Evolutionary conservation across 2,797 vertebrate species (phyloP).

Genomic region (Lepilemur ruficaudatus): DNA sequence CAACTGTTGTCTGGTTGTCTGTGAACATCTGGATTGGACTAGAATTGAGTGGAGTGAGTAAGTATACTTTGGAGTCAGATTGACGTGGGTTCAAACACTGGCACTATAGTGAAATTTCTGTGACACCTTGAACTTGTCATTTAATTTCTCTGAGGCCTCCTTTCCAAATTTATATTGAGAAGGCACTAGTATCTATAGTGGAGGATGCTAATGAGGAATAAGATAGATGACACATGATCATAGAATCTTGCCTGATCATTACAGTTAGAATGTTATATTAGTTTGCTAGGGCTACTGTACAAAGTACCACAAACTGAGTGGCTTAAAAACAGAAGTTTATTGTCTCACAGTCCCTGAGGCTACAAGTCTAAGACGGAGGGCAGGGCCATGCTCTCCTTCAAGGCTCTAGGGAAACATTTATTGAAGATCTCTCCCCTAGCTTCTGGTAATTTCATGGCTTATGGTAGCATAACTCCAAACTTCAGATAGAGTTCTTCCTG

Average conservation of each 20-base stretch:
- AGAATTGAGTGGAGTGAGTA: neutral
- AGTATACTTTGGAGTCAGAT: neutral
- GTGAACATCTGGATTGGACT: neutral
- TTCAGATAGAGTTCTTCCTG: neutral
- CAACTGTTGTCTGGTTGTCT: neutral
- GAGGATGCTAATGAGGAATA: neutral
- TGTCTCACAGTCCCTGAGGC: neutral
- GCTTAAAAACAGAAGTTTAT: neutral
- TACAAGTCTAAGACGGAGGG: neutral
- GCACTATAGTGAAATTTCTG: neutral
- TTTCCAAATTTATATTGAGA: constrained; percentile 14
- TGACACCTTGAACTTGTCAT: neutral
- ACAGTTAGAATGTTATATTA: neutral
- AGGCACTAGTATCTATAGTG: neutral
- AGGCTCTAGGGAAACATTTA: neutral
- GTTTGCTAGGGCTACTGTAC: neutral
- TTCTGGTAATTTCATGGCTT: neutral
- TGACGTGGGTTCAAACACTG: neutral
- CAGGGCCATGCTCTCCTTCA: neutral
- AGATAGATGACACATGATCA: neutral
- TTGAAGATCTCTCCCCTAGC: neutral
- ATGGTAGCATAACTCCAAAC: neutral
- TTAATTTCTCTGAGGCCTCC: constrained; percentile 23
- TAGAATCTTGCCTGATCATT: neutral
- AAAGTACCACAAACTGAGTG: neutral